Conservation (phyloP, 2,888 invertebrate species). For the Drosophila meridionalis region DNA sequence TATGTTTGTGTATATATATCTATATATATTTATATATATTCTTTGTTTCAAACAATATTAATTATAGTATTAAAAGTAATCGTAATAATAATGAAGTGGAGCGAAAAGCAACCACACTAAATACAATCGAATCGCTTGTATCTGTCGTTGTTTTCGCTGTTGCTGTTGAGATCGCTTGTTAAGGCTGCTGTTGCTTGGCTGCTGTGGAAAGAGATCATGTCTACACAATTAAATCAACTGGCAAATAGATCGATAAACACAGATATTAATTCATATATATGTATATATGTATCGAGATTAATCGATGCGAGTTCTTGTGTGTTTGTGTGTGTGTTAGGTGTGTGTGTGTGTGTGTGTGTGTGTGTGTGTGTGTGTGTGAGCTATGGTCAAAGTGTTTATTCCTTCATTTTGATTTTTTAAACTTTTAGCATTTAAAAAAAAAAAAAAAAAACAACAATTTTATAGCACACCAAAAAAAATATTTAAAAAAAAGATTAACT, state of each 20-base stretch:
- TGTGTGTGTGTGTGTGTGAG: not conserved
- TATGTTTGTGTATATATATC: not conserved
- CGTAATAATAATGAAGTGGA: slow-evolving; percentile 3
- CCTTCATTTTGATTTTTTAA: not conserved
- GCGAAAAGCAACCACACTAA: slow-evolving; percentile 55
- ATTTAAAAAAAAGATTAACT: slow-evolving; percentile 23
- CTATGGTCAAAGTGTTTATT: slow-evolving; percentile 5
- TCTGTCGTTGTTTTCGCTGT: slow-evolving; percentile 55
- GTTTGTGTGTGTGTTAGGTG: not conserved
- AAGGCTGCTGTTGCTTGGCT: slow-evolving; percentile 67
- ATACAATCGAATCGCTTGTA: slow-evolving; percentile 56
- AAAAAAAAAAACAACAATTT: slow-evolving; percentile 22
- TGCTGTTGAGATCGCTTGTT: slow-evolving; percentile 48
- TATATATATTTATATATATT: not conserved
- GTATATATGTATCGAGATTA: slow-evolving; percentile 8
- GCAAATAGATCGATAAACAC: slow-evolving; percentile 17
- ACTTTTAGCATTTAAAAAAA: slow-evolving; percentile 10
- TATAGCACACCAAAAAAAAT: slow-evolving; percentile 52
- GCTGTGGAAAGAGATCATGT: slow-evolving; percentile 74
- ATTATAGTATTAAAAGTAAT: slow-evolving; percentile 4
- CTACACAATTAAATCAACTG: slow-evolving; percentile 74
- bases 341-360: not conserved
- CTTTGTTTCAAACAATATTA: slow-evolving; percentile 25
- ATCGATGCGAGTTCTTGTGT: slow-evolving; percentile 7
- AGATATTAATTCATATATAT: slow-evolving; percentile 2